phyloP scores from a whole-genome alignment of 2,888 invertebrate species.

The Hemithea aestivaria region DNA sequence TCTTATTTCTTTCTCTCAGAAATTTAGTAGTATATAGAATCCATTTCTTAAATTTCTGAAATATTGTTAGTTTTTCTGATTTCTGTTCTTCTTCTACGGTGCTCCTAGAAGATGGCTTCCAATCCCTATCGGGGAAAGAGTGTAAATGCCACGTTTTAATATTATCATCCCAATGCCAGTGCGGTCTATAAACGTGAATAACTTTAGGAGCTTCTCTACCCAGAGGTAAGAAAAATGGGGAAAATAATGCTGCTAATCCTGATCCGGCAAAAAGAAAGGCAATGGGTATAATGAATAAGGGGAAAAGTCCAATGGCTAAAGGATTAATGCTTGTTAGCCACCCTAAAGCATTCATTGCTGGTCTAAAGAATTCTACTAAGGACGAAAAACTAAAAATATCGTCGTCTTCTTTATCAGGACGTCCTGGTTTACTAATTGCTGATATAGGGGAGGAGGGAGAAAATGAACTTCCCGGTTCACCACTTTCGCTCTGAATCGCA shows the following conservation, averaged over 20 bases:
- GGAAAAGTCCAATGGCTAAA: slow-evolving; percentile 77
- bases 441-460: slow-evolving; percentile 48
- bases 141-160: slow-evolving; percentile 75
- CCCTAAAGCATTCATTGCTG: slow-evolving; percentile 70
- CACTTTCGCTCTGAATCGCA: slow-evolving; percentile 41
- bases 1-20: slow-evolving; percentile 32
- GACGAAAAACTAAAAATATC: slow-evolving; percentile 72
- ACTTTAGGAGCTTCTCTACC: slow-evolving; percentile 63
- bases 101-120: slow-evolving; percentile 34
- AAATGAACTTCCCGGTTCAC: slow-evolving; percentile 41
- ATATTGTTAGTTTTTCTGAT: slow-evolving; percentile 35
- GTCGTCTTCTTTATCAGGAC: slow-evolving; percentile 57
- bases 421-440: slow-evolving; percentile 46
- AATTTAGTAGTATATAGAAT: slow-evolving; percentile 41
- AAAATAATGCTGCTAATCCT: slow-evolving; percentile 79
- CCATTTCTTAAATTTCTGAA: slow-evolving; percentile 48
- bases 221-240: slow-evolving; percentile 81
- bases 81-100: slow-evolving; percentile 32
- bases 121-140: slow-evolving; percentile 53
- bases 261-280: slow-evolving; percentile 81
- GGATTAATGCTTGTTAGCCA: slow-evolving; percentile 79
- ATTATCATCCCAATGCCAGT: slow-evolving; percentile 79
- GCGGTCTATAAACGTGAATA: slow-evolving; percentile 62
- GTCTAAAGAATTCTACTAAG: slow-evolving; percentile 65
- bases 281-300: slow-evolving; percentile 81